phyloP scores from a whole-genome alignment of 2,113 vertebrate species.

The Dendropsophus ebraccatus region DNA sequence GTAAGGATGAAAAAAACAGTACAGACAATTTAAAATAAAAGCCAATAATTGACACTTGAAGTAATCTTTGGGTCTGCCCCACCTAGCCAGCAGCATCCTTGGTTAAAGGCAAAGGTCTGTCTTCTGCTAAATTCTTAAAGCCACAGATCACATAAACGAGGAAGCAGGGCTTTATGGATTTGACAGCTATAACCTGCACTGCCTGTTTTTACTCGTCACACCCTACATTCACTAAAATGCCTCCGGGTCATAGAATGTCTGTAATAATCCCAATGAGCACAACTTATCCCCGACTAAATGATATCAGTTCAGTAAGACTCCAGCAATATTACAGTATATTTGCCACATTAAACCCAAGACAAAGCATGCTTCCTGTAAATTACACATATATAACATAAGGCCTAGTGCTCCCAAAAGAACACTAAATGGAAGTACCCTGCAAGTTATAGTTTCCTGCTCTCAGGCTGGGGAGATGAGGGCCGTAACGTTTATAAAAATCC shows the following conservation, averaged over 20 bases:
- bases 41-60: neutral
- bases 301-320: neutral
- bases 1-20: neutral
- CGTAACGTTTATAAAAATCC: neutral
- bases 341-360: neutral
- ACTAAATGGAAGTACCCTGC: neutral
- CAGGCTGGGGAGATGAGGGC: neutral
- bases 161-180: too few relatives aligned
- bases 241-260: neutral
- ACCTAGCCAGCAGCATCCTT: neutral
- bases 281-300: neutral
- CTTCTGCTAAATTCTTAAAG: neutral
- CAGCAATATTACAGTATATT: neutral
- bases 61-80: neutral
- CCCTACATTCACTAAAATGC: neutral
- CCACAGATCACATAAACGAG: neutral
- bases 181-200: neutral
- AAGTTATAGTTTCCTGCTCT: neutral
- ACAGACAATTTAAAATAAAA: neutral
- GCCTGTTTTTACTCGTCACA: neutral
- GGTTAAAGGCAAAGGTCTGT: neutral
- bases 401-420: too few relatives aligned
- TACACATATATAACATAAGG: neutral
- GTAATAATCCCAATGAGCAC: neutral
- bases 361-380: neutral